Evolutionary conservation across 1,140 invertebrate species (phyloP).

Genomic region (Steinernema khuongi): DNA sequence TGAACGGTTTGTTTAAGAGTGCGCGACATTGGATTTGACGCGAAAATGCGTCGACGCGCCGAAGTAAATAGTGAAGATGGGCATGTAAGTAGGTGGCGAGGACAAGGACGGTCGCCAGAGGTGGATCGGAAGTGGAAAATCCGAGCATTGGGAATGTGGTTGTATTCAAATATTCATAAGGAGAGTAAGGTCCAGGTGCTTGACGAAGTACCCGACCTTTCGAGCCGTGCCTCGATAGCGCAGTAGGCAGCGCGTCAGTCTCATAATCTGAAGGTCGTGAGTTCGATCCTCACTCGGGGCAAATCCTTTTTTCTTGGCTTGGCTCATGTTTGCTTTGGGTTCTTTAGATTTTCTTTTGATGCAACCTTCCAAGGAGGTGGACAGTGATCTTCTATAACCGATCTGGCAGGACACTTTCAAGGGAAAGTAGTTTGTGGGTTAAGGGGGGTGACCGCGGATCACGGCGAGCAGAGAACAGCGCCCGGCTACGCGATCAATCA

Average conservation of each 20-base stretch:
- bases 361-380: no score
- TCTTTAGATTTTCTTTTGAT: no score
- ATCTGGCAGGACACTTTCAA: no score
- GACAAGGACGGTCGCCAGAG: neutral
- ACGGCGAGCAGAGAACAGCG: neutral
- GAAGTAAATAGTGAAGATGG: neutral
- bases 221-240: constrained; percentile 64
- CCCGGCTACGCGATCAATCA: neutral
- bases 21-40: neutral
- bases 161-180: no score
- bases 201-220: neutral
- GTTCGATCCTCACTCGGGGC: constrained; percentile 76
- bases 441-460: no score
- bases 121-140: neutral
- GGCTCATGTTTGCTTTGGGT: no score
- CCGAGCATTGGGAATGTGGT: neutral
- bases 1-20: constrained; percentile 11
- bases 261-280: constrained; percentile 94
- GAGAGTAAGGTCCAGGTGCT: no score
- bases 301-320: no score
- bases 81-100: neutral
- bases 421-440: no score
- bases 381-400: no score
- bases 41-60: neutral
- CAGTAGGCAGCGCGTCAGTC: constrained; percentile 90